These are phyloP conservation scores for Menidia menidia DNA, from an alignment of 2,797 vertebrate species.

Conservation along the genomic window DNA sequence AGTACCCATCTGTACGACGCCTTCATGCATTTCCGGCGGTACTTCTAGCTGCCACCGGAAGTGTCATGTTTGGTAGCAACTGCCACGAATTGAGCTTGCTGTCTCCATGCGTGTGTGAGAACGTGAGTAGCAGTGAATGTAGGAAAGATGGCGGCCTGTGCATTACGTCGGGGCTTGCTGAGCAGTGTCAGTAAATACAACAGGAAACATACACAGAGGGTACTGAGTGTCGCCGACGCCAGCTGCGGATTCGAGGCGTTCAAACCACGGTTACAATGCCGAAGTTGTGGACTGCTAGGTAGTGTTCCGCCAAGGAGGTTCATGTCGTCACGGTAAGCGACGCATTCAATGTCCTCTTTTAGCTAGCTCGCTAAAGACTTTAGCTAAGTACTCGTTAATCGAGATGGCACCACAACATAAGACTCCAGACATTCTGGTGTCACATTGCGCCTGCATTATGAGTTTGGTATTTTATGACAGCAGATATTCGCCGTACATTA, in stretches of 20 bases:
- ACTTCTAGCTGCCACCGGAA: too few species aligned
- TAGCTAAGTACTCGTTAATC: conserved; percentile 13
- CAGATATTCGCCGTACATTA: not conserved
- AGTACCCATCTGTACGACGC: not conserved
- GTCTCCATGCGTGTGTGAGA: not conserved
- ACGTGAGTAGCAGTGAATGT: conserved; percentile 7
- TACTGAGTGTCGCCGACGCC: conserved; percentile 70
- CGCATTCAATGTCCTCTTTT: conserved; percentile 41
- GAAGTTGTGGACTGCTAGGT: conserved; percentile 64
- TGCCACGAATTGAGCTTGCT: too few species aligned
- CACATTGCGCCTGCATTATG: accelerated
- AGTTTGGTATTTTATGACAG: not conserved
- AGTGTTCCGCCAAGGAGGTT: conserved; percentile 72
- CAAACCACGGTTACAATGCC: conserved; percentile 68
- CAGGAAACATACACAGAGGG: conserved; percentile 72
- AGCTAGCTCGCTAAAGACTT: conserved; percentile 65
- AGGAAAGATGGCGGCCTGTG: conserved; percentile 84
- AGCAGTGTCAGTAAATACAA: conserved; percentile 78
- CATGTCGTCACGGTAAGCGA: conserved; percentile 85
- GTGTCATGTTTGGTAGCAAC: too few species aligned
- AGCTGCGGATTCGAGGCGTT: conserved; percentile 57
- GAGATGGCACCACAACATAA: conserved; percentile 20
- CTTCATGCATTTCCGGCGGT: too few species aligned
- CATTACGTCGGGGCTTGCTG: conserved; percentile 78
- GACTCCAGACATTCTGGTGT: not conserved